These are phyloP conservation scores for Narcine bancroftii DNA, from an alignment of 2,113 vertebrate species.

Conservation along the genomic window DNA sequence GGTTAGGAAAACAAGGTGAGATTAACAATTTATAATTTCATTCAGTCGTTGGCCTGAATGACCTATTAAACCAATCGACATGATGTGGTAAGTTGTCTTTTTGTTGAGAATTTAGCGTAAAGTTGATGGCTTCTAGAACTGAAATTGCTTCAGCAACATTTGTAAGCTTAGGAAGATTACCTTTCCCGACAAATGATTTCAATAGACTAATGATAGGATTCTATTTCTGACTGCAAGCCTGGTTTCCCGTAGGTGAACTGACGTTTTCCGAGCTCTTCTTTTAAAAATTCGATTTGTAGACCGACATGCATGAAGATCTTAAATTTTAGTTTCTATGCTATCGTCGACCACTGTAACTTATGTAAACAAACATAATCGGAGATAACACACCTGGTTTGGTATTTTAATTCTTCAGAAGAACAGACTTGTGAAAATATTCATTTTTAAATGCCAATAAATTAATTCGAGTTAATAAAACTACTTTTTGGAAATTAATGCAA, in stretches of 20 bases:
- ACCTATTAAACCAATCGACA: background rate
- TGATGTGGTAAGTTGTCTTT: background rate
- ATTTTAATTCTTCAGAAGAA: background rate
- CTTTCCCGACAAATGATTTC: background rate
- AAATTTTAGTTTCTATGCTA: background rate
- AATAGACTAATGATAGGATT: background rate
- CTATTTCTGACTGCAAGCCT: background rate
- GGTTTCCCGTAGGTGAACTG: background rate
- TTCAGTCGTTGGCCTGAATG: background rate
- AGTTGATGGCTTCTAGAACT: background rate
- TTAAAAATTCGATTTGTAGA: background rate
- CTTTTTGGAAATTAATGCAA: background rate
- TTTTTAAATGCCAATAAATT: background rate
- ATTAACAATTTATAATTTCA: background rate
- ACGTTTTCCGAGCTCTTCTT: background rate
- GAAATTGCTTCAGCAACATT: background rate
- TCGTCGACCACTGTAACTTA: background rate
- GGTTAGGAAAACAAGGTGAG: background rate
- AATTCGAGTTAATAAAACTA: background rate
- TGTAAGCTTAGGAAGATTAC: background rate
- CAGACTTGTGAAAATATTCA: background rate
- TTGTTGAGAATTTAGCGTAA: background rate
- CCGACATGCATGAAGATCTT: background rate
- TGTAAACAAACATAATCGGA: background rate
- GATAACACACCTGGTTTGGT: background rate